Conservation (phyloP, 2,113 vertebrate species). For the Chamaetylas fuelleborni region DNA sequence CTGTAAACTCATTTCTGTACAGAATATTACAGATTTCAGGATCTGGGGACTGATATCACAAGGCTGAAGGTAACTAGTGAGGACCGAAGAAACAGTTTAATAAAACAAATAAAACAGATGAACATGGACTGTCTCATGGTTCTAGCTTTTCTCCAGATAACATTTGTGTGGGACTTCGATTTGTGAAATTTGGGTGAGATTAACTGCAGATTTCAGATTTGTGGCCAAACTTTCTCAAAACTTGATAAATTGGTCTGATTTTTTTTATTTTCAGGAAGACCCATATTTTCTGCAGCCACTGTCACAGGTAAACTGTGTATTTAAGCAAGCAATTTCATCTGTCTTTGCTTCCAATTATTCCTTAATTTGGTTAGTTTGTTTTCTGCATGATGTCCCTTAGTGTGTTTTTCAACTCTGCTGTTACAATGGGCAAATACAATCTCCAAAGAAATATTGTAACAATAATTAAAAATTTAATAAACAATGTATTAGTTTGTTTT, state of each 20-base stretch:
- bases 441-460: neutral
- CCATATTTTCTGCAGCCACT: neutral
- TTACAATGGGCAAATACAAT: neutral
- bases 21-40: neutral
- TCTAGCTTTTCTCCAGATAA: neutral
- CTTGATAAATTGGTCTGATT: neutral
- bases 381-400: neutral
- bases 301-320: accelerated
- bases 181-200: neutral
- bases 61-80: neutral
- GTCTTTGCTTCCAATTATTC: neutral
- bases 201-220: neutral
- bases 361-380: neutral
- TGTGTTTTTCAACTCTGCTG: neutral
- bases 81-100: neutral
- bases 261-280: neutral
- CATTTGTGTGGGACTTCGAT: neutral
- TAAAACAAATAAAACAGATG: neutral
- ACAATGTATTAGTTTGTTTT: neutral
- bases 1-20: neutral
- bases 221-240: neutral
- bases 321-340: neutral
- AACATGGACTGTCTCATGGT: neutral
- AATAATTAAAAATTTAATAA: neutral
- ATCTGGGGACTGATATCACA: neutral